Evolutionary conservation across 2,797 vertebrate species (phyloP).

Genomic region (Lepilemur septentrionalis): DNA sequence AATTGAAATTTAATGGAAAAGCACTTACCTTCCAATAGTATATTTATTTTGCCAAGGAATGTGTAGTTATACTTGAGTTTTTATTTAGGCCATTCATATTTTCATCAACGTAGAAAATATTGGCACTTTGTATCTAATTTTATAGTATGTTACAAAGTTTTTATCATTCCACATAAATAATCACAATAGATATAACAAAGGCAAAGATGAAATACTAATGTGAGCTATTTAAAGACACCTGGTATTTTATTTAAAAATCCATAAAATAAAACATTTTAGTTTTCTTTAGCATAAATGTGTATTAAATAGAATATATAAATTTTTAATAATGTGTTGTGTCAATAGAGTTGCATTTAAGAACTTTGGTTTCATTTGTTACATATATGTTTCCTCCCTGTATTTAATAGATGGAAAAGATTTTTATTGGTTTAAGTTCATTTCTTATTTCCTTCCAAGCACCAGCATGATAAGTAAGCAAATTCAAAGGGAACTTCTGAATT

Average conservation of each 20-base stretch:
- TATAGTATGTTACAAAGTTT: not conserved
- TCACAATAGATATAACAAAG: not conserved
- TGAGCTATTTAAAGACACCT: not conserved
- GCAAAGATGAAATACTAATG: not conserved
- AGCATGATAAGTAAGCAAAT: not conserved
- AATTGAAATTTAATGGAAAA: not conserved
- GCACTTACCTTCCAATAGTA: not conserved
- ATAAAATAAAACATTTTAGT: not conserved
- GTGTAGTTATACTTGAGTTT: not conserved
- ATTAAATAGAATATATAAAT: not conserved
- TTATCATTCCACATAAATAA: not conserved
- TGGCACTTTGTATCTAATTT: not conserved
- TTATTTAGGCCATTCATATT: not conserved
- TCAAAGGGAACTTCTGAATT: not conserved
- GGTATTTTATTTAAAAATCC: not conserved
- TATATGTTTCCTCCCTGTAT: not conserved
- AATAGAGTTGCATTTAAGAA: not conserved
- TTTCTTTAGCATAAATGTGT: not conserved
- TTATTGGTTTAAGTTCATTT: not conserved
- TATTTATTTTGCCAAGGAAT: not conserved
- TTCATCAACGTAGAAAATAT: not conserved
- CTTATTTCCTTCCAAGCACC: not conserved
- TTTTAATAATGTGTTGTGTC: not conserved
- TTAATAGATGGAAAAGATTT: not conserved
- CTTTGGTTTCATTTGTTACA: not conserved